Evolutionary conservation across 2,113 vertebrate genomes (phyloP), one percentile per base, ranked within the genome.

Genomic region (Romanogobio albipinnatus): DNA sequence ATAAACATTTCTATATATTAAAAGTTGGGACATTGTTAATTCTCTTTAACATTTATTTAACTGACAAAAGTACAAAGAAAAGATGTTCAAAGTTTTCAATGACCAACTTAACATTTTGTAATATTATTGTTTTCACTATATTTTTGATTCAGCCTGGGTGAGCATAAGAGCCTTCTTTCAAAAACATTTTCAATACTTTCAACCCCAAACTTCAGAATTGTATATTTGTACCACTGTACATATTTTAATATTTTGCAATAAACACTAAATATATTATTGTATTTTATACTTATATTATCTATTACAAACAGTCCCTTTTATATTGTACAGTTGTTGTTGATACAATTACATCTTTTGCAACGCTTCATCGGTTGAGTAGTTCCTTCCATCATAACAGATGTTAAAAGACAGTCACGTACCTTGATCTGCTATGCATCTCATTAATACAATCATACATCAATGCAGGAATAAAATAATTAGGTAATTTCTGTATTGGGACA

Each of bases 401-500:
- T 53, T 33, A 76, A 76, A 76, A 76, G 74, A 56, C 14, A 51
- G n/a, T 26, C 45, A 2, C 36, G 26, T 8, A 61, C 19, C 29
- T 78, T 59, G 56, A 81, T 58, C 49, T 81, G 47, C 62, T 24
- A 9, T 3, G 1, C 22, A 22, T 58, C 29, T 73, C 29, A 29
- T 71, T 82, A 56, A 53, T 71, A 82, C 33, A 71, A 58, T 82
- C 81, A 5, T 39, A 81, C 43, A 49, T 51, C 59, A 82, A 56
- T 70, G 66, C 14, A 26, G 6, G 66, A 82, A 82, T 68, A 14
- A 56, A 29, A 82, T 56, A 71, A 81, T 81, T 64, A 71, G 64
- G 66, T 56, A 58, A 56, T 82, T 71, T 73, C 80, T 71, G 47
- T 82, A 58, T 71, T 82, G 66, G 51, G 64, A 71, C 80, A 71